A percentile compares a stretch with the other conserved stretches of the same genome.
These are phyloP conservation scores for Salvator merianae DNA, from an alignment of 2,113 vertebrate species.

Conservation along the genomic window DNA sequence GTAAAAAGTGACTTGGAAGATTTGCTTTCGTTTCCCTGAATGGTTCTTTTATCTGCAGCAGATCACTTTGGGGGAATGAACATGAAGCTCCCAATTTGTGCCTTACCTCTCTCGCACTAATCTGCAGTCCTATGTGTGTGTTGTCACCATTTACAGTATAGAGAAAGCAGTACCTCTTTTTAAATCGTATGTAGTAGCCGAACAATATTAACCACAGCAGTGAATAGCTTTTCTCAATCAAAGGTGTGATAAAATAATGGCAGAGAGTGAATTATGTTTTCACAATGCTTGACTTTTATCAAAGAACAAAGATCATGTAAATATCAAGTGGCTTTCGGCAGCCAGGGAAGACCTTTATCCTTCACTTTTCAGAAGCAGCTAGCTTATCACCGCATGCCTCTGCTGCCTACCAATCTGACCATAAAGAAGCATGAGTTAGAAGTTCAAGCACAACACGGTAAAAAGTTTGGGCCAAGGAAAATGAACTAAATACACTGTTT, in stretches of 20 bases:
- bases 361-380: neutral
- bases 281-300: slow-evolving; percentile 17
- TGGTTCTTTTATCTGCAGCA: too few relatives aligned
- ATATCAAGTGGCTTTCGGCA: slow-evolving; percentile 7
- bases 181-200: neutral
- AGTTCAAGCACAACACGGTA: neutral
- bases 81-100: too few relatives aligned
- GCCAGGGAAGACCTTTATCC: neutral
- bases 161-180: neutral
- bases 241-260: neutral
- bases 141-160: too few relatives aligned
- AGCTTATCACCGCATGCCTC: neutral
- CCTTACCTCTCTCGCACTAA: too few relatives aligned
- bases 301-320: slow-evolving; percentile 15
- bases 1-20: neutral
- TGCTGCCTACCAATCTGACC: slow-evolving; percentile 26
- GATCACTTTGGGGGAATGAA: too few relatives aligned
- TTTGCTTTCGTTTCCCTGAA: too few relatives aligned
- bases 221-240: neutral
- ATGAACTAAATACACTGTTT: neutral
- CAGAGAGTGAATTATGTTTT: neutral
- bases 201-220: neutral
- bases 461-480: neutral
- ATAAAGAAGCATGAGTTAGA: neutral
- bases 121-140: too few relatives aligned